phyloP scores from a whole-genome alignment of 2,888 invertebrate species.

The Horisme vitalbata region DNA sequence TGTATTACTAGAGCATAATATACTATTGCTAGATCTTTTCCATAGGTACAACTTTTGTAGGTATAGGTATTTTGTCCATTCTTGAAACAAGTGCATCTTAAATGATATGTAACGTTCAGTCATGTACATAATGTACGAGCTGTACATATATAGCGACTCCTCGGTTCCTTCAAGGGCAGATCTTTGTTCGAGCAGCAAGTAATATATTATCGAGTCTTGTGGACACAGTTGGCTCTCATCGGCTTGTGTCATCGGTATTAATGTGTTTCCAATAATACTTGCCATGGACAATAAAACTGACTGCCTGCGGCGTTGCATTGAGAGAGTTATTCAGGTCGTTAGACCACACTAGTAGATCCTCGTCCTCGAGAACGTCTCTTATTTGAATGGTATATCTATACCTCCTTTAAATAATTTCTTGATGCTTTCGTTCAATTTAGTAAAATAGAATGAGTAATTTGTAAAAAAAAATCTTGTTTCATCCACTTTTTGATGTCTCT shows the following conservation, averaged over 20 bases:
- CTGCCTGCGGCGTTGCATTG: constrained; percentile 67
- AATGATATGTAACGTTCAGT: constrained; percentile 43
- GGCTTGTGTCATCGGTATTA: constrained; percentile 79
- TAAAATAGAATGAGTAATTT: too few species aligned
- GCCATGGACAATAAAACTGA: constrained; percentile 72
- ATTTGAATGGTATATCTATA: too few species aligned
- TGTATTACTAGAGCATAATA: too few species aligned
- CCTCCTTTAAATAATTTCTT: too few species aligned
- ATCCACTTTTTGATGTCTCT: too few species aligned
- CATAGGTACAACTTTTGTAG: too few species aligned
- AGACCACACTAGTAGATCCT: constrained; percentile 68
- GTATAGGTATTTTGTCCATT: constrained; percentile 37
- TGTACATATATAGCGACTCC: constrained; percentile 34
- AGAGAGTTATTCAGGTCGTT: constrained; percentile 56
- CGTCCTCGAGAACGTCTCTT: too few species aligned
- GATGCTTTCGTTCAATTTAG: too few species aligned
- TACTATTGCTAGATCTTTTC: too few species aligned
- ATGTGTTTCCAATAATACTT: constrained; percentile 74
- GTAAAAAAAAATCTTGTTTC: too few species aligned
- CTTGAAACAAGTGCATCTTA: constrained; percentile 55
- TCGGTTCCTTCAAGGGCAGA: constrained; percentile 70
- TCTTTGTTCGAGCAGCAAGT: constrained; percentile 63
- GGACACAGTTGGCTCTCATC: constrained; percentile 79
- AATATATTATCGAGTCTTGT: constrained; percentile 67
- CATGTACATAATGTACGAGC: constrained; percentile 32